phyloP scores from a whole-genome alignment of 2,888 invertebrate genomes.

The Melanostoma mellinum region DNA sequence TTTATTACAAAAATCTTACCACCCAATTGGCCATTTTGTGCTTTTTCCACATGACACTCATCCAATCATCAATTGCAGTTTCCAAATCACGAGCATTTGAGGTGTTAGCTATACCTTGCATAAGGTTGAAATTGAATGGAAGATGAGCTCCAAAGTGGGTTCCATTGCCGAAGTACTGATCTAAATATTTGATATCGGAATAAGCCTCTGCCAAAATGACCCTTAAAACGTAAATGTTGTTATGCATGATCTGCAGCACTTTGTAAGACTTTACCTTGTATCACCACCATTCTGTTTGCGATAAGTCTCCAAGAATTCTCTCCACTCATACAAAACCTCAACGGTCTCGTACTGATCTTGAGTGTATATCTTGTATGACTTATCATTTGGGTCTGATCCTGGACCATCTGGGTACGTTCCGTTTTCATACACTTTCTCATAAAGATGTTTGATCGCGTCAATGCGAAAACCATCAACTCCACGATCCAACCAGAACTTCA shows the following conservation, averaged over 20 bases:
- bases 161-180: constrained; percentile 84
- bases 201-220: constrained; percentile 86
- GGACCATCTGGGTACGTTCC: constrained; percentile 82
- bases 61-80: constrained; percentile 83
- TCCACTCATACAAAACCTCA: constrained; percentile 84
- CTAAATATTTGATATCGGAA: constrained; percentile 82
- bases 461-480: constrained; percentile 91
- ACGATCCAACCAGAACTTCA: constrained; percentile 88
- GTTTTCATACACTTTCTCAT: constrained; percentile 80
- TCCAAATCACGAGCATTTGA: constrained; percentile 84
- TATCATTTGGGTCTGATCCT: constrained; percentile 81
- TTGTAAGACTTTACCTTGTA: constrained; percentile 75
- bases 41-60: constrained; percentile 83
- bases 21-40: constrained; percentile 86
- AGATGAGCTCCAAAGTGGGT: constrained; percentile 83
- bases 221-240: background rate
- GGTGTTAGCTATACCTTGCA: constrained; percentile 81
- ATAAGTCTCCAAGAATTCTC: constrained; percentile 83
- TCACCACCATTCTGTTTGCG: constrained; percentile 77
- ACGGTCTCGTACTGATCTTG: constrained; percentile 85
- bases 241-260: background rate
- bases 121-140: constrained; percentile 87
- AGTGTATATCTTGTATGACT: constrained; percentile 85
- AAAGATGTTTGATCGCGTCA: constrained; percentile 85
- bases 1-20: constrained; percentile 80